A percentile compares a stretch with the other conserved stretches of the same genome.
Conservation (phyloP, 2,888 invertebrate species). For the Lapara coniferarum region DNA sequence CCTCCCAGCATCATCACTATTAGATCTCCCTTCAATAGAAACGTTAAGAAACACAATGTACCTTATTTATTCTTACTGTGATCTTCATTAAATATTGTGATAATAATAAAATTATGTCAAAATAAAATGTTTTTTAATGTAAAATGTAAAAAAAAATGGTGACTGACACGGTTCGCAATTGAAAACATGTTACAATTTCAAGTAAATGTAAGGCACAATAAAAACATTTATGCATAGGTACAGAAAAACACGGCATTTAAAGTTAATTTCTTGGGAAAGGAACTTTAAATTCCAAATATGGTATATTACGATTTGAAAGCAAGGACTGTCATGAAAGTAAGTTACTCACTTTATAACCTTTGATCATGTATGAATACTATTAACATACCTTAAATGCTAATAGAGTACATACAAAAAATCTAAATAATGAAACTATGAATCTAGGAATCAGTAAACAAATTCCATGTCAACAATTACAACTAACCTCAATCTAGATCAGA, state of each 20-base stretch:
- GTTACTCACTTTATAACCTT: too few relatives aligned
- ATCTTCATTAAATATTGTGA: conserved; percentile 47
- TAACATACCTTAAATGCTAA: too few relatives aligned
- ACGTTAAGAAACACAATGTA: conserved; percentile 49
- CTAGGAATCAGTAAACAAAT: background rate
- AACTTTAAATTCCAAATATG: too few relatives aligned
- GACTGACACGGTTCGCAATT: background rate
- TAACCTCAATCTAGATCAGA: conserved; percentile 38
- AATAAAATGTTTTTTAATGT: background rate
- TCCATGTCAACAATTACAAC: background rate
- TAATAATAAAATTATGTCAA: conserved; percentile 10
- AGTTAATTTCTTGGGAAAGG: too few relatives aligned
- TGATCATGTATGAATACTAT: too few relatives aligned
- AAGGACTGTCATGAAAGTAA: too few relatives aligned
- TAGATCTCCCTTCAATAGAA: conserved; percentile 47
- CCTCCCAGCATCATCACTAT: conserved; percentile 71
- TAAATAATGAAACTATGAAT: background rate
- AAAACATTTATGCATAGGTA: too few relatives aligned
- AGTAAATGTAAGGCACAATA: too few relatives aligned
- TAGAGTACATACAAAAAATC: too few relatives aligned
- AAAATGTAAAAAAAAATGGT: background rate
- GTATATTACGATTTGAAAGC: too few relatives aligned
- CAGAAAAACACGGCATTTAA: too few relatives aligned
- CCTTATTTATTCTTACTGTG: conserved; percentile 67
- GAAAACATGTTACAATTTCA: background rate